A percentile compares a stretch with the other conserved stretches of the same genome.
Conservation (phyloP, 1,140 invertebrate genomes). For the Cyclargus thomasi region DNA sequence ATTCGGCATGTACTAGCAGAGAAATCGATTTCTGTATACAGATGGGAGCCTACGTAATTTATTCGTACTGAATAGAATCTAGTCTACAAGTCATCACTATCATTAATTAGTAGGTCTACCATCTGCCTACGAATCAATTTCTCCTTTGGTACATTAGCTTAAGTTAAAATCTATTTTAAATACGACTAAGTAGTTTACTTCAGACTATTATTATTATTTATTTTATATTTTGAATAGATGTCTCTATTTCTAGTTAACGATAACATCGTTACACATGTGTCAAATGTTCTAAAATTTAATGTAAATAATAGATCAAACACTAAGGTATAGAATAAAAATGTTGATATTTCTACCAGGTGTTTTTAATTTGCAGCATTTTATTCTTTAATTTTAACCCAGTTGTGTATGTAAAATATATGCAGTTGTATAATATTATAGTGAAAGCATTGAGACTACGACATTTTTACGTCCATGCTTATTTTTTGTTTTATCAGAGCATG, state of each 20-base stretch:
- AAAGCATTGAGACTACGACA: no score
- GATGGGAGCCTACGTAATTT: no score
- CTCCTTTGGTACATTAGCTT: neutral
- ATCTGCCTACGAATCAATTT: no score
- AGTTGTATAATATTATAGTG: no score
- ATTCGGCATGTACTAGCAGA: no score
- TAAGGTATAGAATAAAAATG: constrained; percentile 37
- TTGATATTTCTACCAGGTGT: constrained; percentile 31
- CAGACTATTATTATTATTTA: neutral
- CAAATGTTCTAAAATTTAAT: constrained; percentile 22
- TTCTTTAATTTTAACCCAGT: neutral
- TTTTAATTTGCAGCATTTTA: neutral
- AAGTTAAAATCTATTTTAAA: neutral
- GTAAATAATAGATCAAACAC: constrained; percentile 29
- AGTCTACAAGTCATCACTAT: no score
- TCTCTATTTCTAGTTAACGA: constrained; percentile 1
- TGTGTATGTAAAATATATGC: no score
- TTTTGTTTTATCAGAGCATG: no score
- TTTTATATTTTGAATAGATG: constrained; percentile 2
- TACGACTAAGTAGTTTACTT: neutral
- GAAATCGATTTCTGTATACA: no score
- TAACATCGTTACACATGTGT: constrained; percentile 14
- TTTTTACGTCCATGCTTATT: no score
- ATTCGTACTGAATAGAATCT: no score
- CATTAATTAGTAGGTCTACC: no score